Conservation (phyloP, 2,888 invertebrate genomes). For the Harpalus rufipes region DNA sequence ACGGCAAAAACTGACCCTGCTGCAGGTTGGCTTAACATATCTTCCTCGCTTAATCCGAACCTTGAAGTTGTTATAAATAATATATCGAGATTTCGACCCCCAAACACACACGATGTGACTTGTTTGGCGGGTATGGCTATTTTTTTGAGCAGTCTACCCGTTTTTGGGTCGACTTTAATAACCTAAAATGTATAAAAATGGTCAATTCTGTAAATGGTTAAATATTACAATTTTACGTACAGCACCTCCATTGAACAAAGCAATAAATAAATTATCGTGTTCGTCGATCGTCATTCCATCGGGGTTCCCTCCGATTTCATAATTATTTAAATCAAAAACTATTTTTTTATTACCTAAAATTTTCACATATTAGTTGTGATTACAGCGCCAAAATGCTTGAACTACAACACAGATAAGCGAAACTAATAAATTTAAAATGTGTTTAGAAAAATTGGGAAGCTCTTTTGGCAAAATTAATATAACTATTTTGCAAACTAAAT, state of each 20-base stretch:
- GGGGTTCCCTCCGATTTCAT: slow-evolving; percentile 81
- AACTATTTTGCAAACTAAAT: no score
- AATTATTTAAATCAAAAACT: slow-evolving; percentile 80
- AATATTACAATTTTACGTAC: slow-evolving; percentile 75
- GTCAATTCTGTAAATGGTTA: background rate
- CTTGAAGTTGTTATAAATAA: slow-evolving; percentile 82
- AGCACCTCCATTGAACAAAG: slow-evolving; percentile 82
- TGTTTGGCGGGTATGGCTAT: slow-evolving; percentile 80
- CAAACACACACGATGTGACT: slow-evolving; percentile 83
- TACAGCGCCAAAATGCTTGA: no score
- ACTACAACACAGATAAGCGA: no score
- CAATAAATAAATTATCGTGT: slow-evolving; percentile 89
- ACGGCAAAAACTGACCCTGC: slow-evolving; percentile 73
- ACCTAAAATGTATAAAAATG: slow-evolving; percentile 74
- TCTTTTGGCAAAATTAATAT: no score
- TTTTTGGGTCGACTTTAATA: slow-evolving; percentile 77
- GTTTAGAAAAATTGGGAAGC: no score
- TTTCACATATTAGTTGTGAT: background rate
- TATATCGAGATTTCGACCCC: slow-evolving; percentile 81
- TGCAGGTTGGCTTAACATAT: slow-evolving; percentile 70
- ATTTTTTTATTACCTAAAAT: slow-evolving; percentile 75
- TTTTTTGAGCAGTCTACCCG: slow-evolving; percentile 76
- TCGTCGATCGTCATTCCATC: slow-evolving; percentile 90
- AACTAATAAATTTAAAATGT: no score
- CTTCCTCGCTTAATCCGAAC: slow-evolving; percentile 73